Evolutionary conservation across 2,888 invertebrate genomes (phyloP).

Genomic region (Hermaeophaga mercurialis): DNA sequence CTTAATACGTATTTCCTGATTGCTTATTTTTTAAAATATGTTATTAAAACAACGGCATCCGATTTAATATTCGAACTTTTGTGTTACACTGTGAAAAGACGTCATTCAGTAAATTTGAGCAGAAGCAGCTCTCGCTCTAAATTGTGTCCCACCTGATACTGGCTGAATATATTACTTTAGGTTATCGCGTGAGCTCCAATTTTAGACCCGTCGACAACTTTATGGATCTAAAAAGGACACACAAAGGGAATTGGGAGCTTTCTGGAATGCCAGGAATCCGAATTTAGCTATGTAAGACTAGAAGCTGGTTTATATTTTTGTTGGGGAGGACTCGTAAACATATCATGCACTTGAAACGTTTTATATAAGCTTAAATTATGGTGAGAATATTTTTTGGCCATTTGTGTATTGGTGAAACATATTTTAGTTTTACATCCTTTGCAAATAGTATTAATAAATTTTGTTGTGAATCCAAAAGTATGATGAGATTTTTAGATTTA

Average conservation of each 20-base stretch:
- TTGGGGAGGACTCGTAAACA: neutral
- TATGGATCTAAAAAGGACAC: conserved; percentile 16
- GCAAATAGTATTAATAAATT: too few species aligned
- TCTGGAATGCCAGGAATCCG: conserved; percentile 9
- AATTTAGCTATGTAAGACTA: conserved; percentile 3
- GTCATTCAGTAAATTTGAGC: conserved; percentile 10
- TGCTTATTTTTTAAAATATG: too few species aligned
- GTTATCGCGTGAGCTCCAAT: conserved; percentile 19
- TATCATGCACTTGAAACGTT: neutral
- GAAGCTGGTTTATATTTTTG: neutral
- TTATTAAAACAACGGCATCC: too few species aligned
- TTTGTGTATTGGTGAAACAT: too few species aligned
- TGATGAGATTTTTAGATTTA: too few species aligned
- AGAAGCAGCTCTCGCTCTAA: conserved; percentile 8
- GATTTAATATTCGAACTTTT: too few species aligned
- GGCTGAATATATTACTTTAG: conserved; percentile 20
- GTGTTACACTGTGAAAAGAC: neutral
- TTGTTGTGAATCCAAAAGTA: too few species aligned
- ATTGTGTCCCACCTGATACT: conserved; percentile 16
- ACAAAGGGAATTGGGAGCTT: conserved; percentile 11
- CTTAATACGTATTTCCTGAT: too few species aligned
- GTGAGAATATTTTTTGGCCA: too few species aligned
- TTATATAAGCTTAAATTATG: too few species aligned
- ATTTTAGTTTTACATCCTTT: too few species aligned
- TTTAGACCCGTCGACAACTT: conserved; percentile 17